Evolutionary conservation across 2,797 vertebrate species (phyloP).

Genomic region (Chrysocyon brachyurus): DNA sequence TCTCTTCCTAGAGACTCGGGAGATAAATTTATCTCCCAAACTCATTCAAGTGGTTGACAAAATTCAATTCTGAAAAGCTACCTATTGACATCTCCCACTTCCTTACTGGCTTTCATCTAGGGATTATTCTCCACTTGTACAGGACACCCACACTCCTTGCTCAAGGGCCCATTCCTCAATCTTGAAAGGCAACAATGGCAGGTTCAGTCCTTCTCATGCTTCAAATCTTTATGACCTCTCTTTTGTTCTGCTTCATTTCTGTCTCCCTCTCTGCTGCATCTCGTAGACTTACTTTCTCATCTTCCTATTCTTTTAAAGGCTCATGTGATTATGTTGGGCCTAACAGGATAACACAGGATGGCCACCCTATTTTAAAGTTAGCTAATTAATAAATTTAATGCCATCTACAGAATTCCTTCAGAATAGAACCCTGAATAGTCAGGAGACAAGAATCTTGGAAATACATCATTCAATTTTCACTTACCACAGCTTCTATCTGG

Average conservation of each 20-base stretch:
- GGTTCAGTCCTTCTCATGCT: background rate
- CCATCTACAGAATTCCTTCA: background rate
- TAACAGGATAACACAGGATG: background rate
- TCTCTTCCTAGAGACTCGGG: background rate
- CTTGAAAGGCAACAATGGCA: background rate
- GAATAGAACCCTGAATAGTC: background rate
- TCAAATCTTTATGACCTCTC: background rate
- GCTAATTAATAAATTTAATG: background rate
- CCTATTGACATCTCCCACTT: background rate
- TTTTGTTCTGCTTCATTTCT: background rate
- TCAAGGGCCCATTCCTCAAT: background rate
- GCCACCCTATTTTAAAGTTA: background rate
- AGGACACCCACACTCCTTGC: background rate
- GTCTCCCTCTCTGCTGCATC: background rate
- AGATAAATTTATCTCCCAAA: background rate
- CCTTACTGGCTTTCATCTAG: background rate
- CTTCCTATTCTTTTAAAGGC: background rate
- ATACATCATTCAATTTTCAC: background rate
- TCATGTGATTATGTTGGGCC: background rate
- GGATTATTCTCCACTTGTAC: background rate
- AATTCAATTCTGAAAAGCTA: background rate
- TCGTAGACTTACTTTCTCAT: background rate
- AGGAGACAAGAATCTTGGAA: background rate
- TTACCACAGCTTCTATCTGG: background rate
- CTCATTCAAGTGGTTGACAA: background rate